phyloP scores from a whole-genome alignment of 1,140 invertebrate genomes.

The Camponotus vicinus region DNA sequence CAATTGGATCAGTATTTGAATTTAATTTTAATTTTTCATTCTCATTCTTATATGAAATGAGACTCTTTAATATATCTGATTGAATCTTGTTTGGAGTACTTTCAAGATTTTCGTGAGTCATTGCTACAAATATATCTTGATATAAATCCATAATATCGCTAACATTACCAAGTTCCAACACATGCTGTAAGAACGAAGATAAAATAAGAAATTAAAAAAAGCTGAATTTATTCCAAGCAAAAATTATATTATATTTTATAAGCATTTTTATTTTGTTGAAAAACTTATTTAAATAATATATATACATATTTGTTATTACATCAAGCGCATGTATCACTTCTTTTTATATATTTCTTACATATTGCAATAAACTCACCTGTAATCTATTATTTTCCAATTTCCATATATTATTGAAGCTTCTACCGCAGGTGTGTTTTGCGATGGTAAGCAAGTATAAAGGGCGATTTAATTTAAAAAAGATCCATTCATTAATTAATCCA shows the following conservation, averaged over 20 bases:
- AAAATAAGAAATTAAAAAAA: background rate
- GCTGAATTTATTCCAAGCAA: background rate
- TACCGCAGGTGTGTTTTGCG: slow-evolving; percentile 66
- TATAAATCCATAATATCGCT: slow-evolving; percentile 64
- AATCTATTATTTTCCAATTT: slow-evolving; percentile 78
- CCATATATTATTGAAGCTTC: slow-evolving; percentile 82
- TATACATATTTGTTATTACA: background rate
- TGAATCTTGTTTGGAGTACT: background rate
- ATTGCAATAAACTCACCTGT: slow-evolving; percentile 59
- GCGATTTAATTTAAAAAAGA: slow-evolving; percentile 72
- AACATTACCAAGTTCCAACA: slow-evolving; percentile 72
- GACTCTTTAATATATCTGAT: background rate
- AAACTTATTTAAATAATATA: background rate
- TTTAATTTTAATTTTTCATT: slow-evolving; percentile 48
- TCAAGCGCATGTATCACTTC: background rate
- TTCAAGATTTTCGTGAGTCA: slow-evolving; percentile 31
- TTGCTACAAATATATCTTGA: slow-evolving; percentile 64
- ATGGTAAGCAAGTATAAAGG: slow-evolving; percentile 81
- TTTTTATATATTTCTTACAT: background rate
- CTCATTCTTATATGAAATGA: background rate
- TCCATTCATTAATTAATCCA: slow-evolving; percentile 78
- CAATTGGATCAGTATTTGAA: slow-evolving; percentile 33
- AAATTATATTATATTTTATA: background rate
- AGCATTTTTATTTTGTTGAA: background rate
- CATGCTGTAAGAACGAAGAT: slow-evolving; percentile 67